Conservation (phyloP, 1,140 invertebrate species). For the Coelopa frigida region DNA sequence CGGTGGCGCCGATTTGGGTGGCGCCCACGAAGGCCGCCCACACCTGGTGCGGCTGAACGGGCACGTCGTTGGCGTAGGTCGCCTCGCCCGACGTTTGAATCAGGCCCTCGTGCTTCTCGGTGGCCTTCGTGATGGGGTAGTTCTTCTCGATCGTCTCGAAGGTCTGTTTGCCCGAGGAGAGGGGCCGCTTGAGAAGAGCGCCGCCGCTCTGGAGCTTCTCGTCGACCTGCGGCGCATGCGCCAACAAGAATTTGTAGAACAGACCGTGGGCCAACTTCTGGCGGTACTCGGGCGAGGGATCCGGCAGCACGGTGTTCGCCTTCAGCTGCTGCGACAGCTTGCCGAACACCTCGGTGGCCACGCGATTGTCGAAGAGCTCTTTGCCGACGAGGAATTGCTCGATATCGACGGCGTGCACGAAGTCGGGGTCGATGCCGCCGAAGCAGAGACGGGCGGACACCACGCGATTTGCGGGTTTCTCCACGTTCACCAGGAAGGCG, state of each 20-base stretch:
- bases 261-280: slow-evolving; percentile 59
- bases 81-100: slow-evolving; percentile 65
- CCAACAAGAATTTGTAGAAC: slow-evolving; percentile 65
- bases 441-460: slow-evolving; percentile 47
- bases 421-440: slow-evolving; percentile 63
- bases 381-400: slow-evolving; percentile 59
- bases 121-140: slow-evolving; percentile 65
- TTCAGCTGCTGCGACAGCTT: slow-evolving; percentile 54
- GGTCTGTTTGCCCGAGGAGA: slow-evolving; percentile 61
- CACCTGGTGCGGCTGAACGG: slow-evolving; percentile 50
- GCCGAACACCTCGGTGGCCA: slow-evolving; percentile 51
- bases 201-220: slow-evolving; percentile 47
- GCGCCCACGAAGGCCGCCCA: slow-evolving; percentile 59
- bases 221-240: slow-evolving; percentile 43
- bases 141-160: slow-evolving; percentile 58
- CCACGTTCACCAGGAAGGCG: slow-evolving; percentile 63
- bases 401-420: slow-evolving; percentile 61
- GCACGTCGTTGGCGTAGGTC: slow-evolving; percentile 59
- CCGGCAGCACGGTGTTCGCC: slow-evolving; percentile 56
- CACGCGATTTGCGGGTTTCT: slow-evolving; percentile 28
- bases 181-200: slow-evolving; percentile 48
- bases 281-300: slow-evolving; percentile 58
- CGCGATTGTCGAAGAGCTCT: slow-evolving; percentile 46
- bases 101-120: slow-evolving; percentile 60
- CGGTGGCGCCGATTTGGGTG: slow-evolving; percentile 48